Base-by-base conservation (phyloP, 2,113 vertebrate genomes). In the Aldabrachelys gigantea region DNA sequence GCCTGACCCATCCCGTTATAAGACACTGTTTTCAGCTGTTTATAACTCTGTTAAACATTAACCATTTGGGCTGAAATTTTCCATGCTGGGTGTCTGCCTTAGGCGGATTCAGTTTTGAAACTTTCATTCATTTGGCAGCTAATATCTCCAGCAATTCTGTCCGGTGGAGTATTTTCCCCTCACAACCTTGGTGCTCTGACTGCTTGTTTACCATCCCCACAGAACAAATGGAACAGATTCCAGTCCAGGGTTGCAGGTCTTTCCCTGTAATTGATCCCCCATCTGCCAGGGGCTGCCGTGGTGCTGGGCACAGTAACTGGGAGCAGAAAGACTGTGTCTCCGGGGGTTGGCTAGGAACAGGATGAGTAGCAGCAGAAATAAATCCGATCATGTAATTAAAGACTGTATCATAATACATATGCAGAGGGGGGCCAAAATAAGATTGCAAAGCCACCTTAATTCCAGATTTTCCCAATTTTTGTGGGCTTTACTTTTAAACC, bases 101-200 rank as follows among this genome's bases (percentile, higher is more conserved):
- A 47, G 12, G 11, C 25, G 27, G 75, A 76, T 27, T 76, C 27
- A 76, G 22, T 47, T 78, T 47, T 25, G 25, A 47, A 78, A 29
- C 47, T 83, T 92, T 94, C 80, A 35, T 69, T 65, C 65, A 72
- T 49, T 82, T 59, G 65, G 78, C 1, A 27, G 44, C 16, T 7
- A 62, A 52, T 29, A 69, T 52, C 57, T 7, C 13, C 3, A 1
- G 29, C 8, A 19, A 69, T 35, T 69, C 50, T 22, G 24, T 2
- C 56, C 17, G 4, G 24, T 8, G 10, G 1, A 14, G 78, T 47
- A 35, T 2, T 9, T 2, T 78, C 12, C 50, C 5, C 31, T 82
- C 62, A 0, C 3, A 52, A 56, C 44, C 65, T 78, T 4, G 31
- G 9, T 0, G 1, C n/a, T 57, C 72, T 17, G 19, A 24, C 1